Conservation (phyloP, 1,140 invertebrate species). For the Bombus cullumanus region DNA sequence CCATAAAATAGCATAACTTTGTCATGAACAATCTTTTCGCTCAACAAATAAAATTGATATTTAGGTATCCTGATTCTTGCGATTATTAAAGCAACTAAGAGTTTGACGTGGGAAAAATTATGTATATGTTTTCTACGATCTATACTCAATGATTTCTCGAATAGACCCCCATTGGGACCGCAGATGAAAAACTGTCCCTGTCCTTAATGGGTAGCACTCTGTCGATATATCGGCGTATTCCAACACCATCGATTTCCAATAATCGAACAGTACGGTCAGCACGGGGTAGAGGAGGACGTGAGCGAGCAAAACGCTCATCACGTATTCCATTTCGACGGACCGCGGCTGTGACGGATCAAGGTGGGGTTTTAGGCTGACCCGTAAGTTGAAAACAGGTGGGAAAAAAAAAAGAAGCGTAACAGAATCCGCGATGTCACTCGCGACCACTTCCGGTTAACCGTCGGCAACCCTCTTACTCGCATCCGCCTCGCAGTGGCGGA, state of each 20-base stretch:
- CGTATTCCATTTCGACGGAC: conserved; percentile 68
- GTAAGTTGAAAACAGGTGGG: background rate
- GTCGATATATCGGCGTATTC: background rate
- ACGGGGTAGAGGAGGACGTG: conserved; percentile 12
- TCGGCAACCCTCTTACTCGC: background rate
- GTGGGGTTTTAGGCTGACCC: conserved; percentile 24
- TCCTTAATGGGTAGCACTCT: background rate
- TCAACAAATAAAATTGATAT: no score
- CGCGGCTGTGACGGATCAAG: conserved; percentile 61
- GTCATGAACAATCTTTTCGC: no score
- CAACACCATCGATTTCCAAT: conserved; percentile 67
- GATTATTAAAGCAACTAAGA: no score
- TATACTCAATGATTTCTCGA: background rate
- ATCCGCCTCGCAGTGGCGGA: background rate
- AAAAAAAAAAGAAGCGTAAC: conserved; percentile 5
- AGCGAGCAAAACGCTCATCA: conserved; percentile 64
- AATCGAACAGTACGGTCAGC: conserved; percentile 40
- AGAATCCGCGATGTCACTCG: conserved; percentile 30
- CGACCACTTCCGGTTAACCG: conserved; percentile 46
- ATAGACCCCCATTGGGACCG: background rate
- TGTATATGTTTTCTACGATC: background rate
- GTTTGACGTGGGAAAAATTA: no score
- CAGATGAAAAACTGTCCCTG: background rate
- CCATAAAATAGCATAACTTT: no score
- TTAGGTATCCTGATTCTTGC: no score